Conservation (phyloP, 2,113 vertebrate genomes). For the Alouatta palliata region DNA sequence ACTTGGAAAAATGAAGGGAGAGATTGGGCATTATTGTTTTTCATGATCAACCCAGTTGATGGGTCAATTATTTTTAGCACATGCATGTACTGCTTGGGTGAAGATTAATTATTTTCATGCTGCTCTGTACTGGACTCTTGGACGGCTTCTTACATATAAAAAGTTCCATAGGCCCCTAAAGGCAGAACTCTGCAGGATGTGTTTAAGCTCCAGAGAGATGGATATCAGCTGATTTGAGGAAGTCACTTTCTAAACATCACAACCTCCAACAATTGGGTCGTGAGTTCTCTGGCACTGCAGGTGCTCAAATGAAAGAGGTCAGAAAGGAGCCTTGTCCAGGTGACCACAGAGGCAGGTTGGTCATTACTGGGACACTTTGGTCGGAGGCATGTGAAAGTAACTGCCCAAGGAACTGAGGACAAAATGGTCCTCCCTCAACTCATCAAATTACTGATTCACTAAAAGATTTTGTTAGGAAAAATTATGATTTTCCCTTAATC, state of each 20-base stretch:
- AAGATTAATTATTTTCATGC: constrained; percentile 37
- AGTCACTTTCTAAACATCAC: neutral
- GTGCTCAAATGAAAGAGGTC: neutral
- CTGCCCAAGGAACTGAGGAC: neutral
- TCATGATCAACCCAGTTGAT: neutral
- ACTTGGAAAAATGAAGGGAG: neutral
- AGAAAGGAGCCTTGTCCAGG: neutral
- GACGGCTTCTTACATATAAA: neutral
- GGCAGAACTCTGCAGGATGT: neutral
- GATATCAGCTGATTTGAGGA: neutral
- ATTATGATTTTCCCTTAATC: neutral
- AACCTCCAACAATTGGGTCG: neutral
- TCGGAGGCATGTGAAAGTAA: neutral
- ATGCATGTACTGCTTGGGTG: neutral
- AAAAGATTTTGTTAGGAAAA: neutral
- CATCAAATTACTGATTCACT: neutral
- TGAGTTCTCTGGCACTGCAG: neutral
- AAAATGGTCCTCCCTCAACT: neutral
- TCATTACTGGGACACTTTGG: neutral
- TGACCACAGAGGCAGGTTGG: neutral
- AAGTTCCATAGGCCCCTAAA: neutral
- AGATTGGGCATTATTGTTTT: neutral
- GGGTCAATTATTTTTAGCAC: constrained; percentile 12
- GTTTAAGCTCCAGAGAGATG: neutral
- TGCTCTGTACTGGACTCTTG: neutral